Evolutionary conservation across 2,797 vertebrate species (phyloP).

Genomic region (Cetoscarus ocellatus): DNA sequence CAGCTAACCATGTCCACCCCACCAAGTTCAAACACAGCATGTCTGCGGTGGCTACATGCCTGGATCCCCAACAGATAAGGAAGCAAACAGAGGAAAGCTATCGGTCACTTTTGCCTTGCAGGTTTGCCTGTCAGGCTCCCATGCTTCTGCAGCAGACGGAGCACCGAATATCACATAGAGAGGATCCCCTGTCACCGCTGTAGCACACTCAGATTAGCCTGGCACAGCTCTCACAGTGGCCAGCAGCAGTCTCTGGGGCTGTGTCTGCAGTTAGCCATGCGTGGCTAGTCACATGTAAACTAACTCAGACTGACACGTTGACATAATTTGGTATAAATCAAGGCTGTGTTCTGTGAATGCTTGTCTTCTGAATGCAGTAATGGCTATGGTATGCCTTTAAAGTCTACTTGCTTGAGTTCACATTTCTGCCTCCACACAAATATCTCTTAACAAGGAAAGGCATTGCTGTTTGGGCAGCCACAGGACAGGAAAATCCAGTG

Average conservation of each 20-base stretch:
- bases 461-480: conserved; percentile 34
- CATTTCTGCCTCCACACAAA: conserved; percentile 31
- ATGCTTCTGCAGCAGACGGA: conserved; percentile 30
- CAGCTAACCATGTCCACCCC: conserved; percentile 9
- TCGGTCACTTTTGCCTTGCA: conserved; percentile 27
- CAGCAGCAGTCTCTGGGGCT: conserved; percentile 55
- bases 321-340: conserved; percentile 78
- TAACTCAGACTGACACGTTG: conserved; percentile 78
- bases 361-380: conserved; percentile 63
- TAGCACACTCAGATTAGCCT: conserved; percentile 46
- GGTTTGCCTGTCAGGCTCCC: conserved; percentile 22
- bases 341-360: conserved; percentile 59
- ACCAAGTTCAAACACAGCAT: conserved; percentile 6
- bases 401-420: conserved; percentile 50
- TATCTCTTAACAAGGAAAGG: conserved; percentile 32
- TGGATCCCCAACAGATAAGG: conserved; percentile 21
- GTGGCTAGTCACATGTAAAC: conserved; percentile 65
- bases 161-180: conserved; percentile 29
- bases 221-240: conserved; percentile 40
- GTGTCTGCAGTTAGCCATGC: conserved; percentile 72
- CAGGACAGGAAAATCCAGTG: conserved; percentile 43
- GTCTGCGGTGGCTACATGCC: neutral
- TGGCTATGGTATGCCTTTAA: conserved; percentile 56
- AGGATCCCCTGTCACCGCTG: conserved; percentile 42
- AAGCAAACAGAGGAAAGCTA: conserved; percentile 7